Conservation (phyloP, 2,113 vertebrate genomes). For the Protobothrops mucrosquamatus region DNA sequence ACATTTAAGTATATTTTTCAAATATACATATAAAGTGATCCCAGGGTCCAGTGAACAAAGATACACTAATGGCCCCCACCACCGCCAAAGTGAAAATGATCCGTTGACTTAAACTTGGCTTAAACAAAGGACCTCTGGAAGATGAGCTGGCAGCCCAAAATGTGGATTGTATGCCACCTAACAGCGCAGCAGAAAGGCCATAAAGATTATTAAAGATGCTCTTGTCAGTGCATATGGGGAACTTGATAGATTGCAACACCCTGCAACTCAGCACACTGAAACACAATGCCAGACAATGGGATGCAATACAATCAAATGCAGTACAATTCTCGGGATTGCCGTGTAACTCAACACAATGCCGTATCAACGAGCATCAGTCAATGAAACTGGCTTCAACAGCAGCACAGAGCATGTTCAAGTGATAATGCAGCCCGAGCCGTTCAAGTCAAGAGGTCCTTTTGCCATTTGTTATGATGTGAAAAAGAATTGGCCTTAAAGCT, state of each 20-base stretch:
- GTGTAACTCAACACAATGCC: constrained; percentile 4
- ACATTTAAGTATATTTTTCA: not conserved
- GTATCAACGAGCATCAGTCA: constrained; percentile 15
- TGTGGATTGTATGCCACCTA: not conserved
- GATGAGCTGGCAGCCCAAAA: not conserved
- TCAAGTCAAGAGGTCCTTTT: not conserved
- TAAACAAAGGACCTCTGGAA: not conserved
- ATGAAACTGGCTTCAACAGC: not conserved
- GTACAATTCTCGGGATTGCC: constrained; percentile 6
- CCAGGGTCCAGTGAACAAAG: not conserved
- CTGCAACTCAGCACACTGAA: constrained; percentile 19
- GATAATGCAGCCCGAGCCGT: not conserved
- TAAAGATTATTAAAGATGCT: constrained; percentile 19
- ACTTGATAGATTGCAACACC: constrained; percentile 32
- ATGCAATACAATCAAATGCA: constrained; percentile 21
- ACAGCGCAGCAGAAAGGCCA: constrained; percentile 17
- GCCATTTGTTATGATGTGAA: not conserved
- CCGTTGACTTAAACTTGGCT: not conserved
- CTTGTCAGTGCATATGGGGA: constrained; percentile 5
- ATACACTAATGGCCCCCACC: not conserved
- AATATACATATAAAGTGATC: not conserved
- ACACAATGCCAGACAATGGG: constrained; percentile 15
- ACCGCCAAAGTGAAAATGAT: not conserved
- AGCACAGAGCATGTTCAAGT: not conserved
- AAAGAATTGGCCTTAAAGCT: constrained; percentile 4